phyloP scores from a whole-genome alignment of 1,140 invertebrate species.

The Drosophila sucinea region DNA sequence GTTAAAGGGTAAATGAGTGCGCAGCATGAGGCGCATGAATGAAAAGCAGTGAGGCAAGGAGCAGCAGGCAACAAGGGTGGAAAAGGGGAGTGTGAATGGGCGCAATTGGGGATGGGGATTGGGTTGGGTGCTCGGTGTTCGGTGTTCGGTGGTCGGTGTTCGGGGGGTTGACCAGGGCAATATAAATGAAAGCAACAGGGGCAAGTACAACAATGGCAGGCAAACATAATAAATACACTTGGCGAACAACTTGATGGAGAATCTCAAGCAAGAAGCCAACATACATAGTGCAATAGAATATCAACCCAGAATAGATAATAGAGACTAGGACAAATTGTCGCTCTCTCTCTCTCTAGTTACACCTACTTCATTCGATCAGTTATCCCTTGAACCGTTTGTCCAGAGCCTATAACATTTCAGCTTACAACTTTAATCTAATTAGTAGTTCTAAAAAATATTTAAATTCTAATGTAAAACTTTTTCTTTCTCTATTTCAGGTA shows the following conservation, averaged over 20 bases:
- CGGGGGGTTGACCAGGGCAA: conserved; percentile 48
- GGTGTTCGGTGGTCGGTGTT: conserved; percentile 10
- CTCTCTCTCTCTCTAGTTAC: no score
- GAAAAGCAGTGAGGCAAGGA: conserved; percentile 30
- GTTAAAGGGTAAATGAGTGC: conserved; percentile 78
- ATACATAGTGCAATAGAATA: background rate
- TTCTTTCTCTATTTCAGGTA: no score
- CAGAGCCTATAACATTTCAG: no score
- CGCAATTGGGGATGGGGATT: conserved; percentile 15
- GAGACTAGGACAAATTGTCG: no score
- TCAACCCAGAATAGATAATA: background rate
- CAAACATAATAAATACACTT: conserved; percentile 49
- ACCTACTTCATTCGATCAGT: no score
- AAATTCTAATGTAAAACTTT: no score
- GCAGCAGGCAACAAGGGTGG: conserved; percentile 7
- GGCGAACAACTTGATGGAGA: conserved; percentile 21
- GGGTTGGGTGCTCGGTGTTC: conserved; percentile 17
- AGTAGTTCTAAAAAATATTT: background rate
- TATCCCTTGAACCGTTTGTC: no score
- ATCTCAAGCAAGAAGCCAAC: background rate
- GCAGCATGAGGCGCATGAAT: conserved; percentile 74
- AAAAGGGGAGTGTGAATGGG: conserved; percentile 1
- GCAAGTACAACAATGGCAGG: conserved; percentile 46
- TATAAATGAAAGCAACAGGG: conserved; percentile 72
- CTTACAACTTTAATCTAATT: no score